Conservation (phyloP, 2,113 vertebrate genomes). For the Echinops telfairi region DNA sequence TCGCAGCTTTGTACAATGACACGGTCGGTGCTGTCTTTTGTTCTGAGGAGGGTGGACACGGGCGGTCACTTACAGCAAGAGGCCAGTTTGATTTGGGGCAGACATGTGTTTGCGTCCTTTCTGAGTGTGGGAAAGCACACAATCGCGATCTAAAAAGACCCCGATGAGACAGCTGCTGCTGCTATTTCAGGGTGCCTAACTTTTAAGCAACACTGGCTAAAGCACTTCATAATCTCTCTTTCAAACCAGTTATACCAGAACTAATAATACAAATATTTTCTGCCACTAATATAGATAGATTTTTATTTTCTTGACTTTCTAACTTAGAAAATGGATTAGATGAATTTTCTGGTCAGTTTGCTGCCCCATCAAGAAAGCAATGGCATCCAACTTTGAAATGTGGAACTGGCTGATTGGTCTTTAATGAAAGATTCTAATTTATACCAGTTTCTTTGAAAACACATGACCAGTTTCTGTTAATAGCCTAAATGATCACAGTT, state of each 20-base stretch:
- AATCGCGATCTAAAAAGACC: background rate
- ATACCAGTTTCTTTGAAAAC: conserved; percentile 79
- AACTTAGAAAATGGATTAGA: conserved; percentile 74
- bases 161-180: background rate
- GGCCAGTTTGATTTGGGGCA: conserved; percentile 28
- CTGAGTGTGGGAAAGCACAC: conserved; percentile 64
- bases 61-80: background rate
- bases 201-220: conserved; percentile 69
- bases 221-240: conserved; percentile 66
- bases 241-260: conserved; percentile 67
- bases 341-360: conserved; percentile 81
- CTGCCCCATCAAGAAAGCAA: conserved; percentile 72
- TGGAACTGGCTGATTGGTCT: conserved; percentile 77
- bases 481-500: conserved; percentile 77
- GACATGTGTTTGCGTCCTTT: conserved; percentile 50
- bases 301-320: conserved; percentile 73
- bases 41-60: background rate
- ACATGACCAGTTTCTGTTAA: conserved; percentile 78
- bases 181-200: background rate
- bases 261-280: conserved; percentile 79
- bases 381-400: conserved; percentile 76
- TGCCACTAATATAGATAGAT: conserved; percentile 67
- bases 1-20: background rate
- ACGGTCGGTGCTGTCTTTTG: background rate
- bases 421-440: conserved; percentile 82